Evolutionary conservation across 2,888 invertebrate species (phyloP), one percentile per base, ranked within the genome.

Genomic region (Machimus rusticus): DNA sequence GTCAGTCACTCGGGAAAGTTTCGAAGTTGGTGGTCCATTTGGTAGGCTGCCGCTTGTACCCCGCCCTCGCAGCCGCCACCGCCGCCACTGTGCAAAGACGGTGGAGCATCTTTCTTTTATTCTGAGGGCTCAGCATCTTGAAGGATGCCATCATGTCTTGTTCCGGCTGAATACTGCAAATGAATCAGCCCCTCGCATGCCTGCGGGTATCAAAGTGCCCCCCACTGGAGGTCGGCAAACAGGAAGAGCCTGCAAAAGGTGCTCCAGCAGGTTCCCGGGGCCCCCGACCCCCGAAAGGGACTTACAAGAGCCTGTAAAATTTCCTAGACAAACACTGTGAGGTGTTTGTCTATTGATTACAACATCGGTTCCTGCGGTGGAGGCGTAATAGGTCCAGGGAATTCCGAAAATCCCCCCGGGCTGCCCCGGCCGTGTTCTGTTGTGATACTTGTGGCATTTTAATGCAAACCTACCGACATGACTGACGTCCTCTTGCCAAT

Each of bases 341-440:
- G 82, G 82, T 82, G 82, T 82, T 82, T 82, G 82, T 82, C 82
- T 82, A 82, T 82, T 66, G 82, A 82, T 82, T 82, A 82, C 82
- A 31, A 82, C 82, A 82, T 82, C 57, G 82, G 82, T 66, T 82
- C 82, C 34, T 82, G 82, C 66, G 82, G 82, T 57, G 66, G n/a
- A 37, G 19, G 57, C 66, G 82, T 82, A 57, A 57, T 82, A 37
- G 82, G 34, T 66, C 34, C 57, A 23, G 34, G 34, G 82, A 66
- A 82, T 82, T 82, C 66, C 19, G 66, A 23, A 23, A 23, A 66
- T 66, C 66, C 66, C 23, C 19, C 28, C 8, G 6, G 66, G 66
- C 28, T 23, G 9, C 19, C 19, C 28, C 28, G 12, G 66, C 66
- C 23, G 23, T 66, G 66, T 66, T 66, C 23, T 66, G 66, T 66